These are phyloP conservation scores for Poecilia latipinna DNA, from an alignment of 2,113 vertebrate species.

Conservation along the genomic window DNA sequence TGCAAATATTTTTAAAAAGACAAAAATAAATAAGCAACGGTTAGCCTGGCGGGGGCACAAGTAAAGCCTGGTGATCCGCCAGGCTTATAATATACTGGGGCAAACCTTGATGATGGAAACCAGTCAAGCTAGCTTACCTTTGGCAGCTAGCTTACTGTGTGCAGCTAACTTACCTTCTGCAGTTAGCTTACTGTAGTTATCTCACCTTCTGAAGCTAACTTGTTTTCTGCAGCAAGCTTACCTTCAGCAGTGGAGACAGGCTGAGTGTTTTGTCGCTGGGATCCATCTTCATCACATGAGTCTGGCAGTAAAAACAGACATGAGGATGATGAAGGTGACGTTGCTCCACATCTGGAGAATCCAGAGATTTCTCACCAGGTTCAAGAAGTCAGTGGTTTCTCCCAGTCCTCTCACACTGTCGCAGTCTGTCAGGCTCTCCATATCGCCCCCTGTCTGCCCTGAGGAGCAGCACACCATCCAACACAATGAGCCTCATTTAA, in stretches of 20 bases:
- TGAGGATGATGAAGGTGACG: background rate
- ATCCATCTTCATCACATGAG: conserved; percentile 78
- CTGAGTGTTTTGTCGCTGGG: conserved; percentile 62
- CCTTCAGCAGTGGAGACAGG: conserved; percentile 80
- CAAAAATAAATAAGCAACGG: too few species aligned
- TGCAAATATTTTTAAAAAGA: too few species aligned
- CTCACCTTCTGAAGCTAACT: too few species aligned
- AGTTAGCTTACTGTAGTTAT: too few species aligned
- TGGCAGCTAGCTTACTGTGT: too few species aligned
- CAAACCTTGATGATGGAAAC: too few species aligned
- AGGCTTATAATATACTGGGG: too few species aligned
- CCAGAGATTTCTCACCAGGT: conserved; percentile 84
- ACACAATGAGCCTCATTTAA: background rate
- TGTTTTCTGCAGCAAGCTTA: conserved; percentile 32
- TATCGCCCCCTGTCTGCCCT: conserved; percentile 61
- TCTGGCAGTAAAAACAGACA: conserved; percentile 52
- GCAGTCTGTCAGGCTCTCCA: conserved; percentile 79
- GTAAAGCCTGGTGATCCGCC: too few species aligned
- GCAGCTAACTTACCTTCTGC: too few species aligned
- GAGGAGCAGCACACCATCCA: conserved; percentile 10
- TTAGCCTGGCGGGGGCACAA: too few species aligned
- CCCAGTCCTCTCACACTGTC: conserved; percentile 85
- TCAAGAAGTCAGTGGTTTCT: conserved; percentile 86
- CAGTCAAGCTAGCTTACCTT: too few species aligned
- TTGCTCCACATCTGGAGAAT: background rate